phyloP scores from a whole-genome alignment of 2,888 invertebrate species.

The Chymomyza procnemis region DNA sequence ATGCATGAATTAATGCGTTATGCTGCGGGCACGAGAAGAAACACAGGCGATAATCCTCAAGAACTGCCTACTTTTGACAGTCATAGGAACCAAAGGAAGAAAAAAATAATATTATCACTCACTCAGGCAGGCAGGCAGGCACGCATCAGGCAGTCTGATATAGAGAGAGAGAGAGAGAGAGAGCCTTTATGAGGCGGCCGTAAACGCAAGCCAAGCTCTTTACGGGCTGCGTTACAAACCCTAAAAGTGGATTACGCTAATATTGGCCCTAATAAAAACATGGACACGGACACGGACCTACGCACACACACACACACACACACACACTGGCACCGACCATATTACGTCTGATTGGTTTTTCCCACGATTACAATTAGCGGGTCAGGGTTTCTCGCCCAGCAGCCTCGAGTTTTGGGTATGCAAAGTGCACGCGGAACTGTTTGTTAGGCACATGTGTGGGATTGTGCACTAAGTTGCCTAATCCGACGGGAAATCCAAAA shows the following conservation, averaged over 20 bases:
- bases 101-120: not conserved
- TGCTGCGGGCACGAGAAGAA: not conserved
- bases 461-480: conserved; percentile 68
- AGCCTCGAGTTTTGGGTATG: not conserved
- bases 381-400: not conserved
- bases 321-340: conserved; percentile 18
- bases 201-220: conserved; percentile 63
- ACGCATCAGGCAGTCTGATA: too few species aligned
- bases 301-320: conserved; percentile 14
- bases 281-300: conserved; percentile 16
- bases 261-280: conserved; percentile 59
- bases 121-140: not conserved
- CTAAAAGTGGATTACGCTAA: conserved; percentile 61
- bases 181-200: conserved; percentile 30
- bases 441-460: conserved; percentile 16
- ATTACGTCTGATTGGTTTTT: conserved; percentile 69
- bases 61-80: conserved; percentile 16
- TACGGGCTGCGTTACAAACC: conserved; percentile 45
- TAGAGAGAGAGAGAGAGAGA: conserved; percentile 1
- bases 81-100: not conserved
- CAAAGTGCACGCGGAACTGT: not conserved
- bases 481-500: conserved; percentile 71
- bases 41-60: conserved; percentile 13
- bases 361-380: conserved; percentile 66
- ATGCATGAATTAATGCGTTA: not conserved